phyloP scores from a whole-genome alignment of 2,113 vertebrate genomes.

The Aegotheles bennettii region DNA sequence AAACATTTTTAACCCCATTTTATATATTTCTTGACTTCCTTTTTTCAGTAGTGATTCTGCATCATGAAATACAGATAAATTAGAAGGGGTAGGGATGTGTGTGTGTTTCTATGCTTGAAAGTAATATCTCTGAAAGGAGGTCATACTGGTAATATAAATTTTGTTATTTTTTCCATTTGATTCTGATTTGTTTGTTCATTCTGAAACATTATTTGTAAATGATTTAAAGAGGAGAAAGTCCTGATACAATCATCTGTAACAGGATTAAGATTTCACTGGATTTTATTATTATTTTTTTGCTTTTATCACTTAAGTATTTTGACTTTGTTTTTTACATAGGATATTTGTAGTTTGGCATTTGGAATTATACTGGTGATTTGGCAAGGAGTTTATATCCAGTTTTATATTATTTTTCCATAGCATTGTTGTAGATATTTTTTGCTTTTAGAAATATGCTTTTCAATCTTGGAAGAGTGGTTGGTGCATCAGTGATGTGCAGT shows the following conservation, averaged over 20 bases:
- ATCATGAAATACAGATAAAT: not conserved
- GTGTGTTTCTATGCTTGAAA: not conserved
- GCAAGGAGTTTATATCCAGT: not conserved
- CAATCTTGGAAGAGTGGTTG: not conserved
- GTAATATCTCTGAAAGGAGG: not conserved
- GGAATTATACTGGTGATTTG: not conserved
- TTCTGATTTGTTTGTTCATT: not conserved
- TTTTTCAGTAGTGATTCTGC: not conserved
- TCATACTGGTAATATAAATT: not conserved
- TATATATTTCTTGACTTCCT: not conserved
- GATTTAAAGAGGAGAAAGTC: not conserved
- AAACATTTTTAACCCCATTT: not conserved
- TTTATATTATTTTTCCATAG: not conserved
- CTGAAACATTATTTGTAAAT: not conserved
- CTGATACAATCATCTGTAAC: not conserved
- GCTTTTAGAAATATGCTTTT: not conserved
- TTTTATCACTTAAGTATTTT: not conserved
- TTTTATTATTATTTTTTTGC: not conserved
- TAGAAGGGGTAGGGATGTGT: not conserved
- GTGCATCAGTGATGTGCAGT: not conserved
- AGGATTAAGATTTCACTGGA: not conserved
- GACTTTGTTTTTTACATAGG: not conserved
- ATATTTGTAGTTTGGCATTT: not conserved
- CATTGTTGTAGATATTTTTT: not conserved
- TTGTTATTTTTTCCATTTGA: not conserved